These are phyloP conservation scores for Oreochromis spilurus DNA, from an alignment of 2,113 vertebrate genomes.

Conservation along the genomic window DNA sequence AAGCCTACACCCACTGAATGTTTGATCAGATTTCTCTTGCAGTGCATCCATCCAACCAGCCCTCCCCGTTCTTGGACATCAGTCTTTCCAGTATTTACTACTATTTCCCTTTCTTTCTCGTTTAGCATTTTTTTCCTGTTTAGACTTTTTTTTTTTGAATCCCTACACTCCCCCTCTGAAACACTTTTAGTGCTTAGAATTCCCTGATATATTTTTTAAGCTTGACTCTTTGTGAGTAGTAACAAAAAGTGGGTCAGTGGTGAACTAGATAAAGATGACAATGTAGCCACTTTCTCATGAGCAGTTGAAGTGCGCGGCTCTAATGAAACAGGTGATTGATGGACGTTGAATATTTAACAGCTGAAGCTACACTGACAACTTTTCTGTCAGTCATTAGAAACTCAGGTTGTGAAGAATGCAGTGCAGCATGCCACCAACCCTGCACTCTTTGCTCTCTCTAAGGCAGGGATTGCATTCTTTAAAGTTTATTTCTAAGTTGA, in stretches of 20 bases:
- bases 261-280: neutral
- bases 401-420: neutral
- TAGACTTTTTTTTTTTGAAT: neutral
- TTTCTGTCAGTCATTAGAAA: neutral
- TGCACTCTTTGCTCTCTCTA: neutral
- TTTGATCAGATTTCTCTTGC: slow-evolving; percentile 36
- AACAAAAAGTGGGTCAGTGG: neutral
- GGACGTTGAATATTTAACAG: neutral
- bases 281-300: neutral
- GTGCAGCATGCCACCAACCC: neutral
- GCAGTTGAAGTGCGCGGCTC: neutral
- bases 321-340: neutral
- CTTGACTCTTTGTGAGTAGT: neutral
- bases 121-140: neutral
- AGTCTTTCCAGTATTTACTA: slow-evolving; percentile 6
- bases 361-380: neutral
- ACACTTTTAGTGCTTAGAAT: neutral
- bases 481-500: neutral
- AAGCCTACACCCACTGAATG: slow-evolving; percentile 34
- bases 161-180: neutral
- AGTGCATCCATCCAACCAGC: neutral
- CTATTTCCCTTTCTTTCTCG: neutral
- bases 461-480: neutral
- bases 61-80: neutral
- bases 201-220: neutral